Evolutionary conservation across 2,888 invertebrate species (phyloP).

Genomic region (Dicranocentrus wangi): DNA sequence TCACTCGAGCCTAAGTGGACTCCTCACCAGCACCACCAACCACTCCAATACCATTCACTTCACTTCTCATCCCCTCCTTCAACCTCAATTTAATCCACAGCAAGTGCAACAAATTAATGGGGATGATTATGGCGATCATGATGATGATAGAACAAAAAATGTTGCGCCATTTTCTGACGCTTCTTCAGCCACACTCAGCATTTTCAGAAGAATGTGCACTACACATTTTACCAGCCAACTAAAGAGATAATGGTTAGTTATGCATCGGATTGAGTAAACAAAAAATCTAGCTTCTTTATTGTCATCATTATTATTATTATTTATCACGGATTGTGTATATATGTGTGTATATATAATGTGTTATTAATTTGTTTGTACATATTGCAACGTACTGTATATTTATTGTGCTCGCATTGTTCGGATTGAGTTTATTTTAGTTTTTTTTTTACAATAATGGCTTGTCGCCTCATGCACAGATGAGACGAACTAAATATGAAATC

Average conservation of each 20-base stretch:
- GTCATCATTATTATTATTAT: constrained; percentile 5
- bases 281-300: constrained; percentile 38
- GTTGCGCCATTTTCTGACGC: background rate
- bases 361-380: background rate
- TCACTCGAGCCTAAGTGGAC: no score
- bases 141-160: constrained; percentile 12
- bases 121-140: constrained; percentile 1
- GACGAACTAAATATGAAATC: no score
- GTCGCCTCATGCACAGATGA: no score
- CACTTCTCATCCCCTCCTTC: no score
- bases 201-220: background rate
- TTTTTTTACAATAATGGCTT: no score
- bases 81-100: constrained; percentile 46
- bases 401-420: no score
- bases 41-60: no score
- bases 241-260: constrained; percentile 7
- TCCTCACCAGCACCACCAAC: no score
- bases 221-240: background rate
- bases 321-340: constrained; percentile 4
- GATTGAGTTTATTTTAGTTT: no score
- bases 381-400: no score
- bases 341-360: constrained; percentile 10
- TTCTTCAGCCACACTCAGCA: no score
- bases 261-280: constrained; percentile 38
- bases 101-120: constrained; percentile 31